A percentile compares a stretch with the other conserved stretches of the same genome.
Conservation (phyloP, 2,797 vertebrate genomes). For the Sebastolobus alascanus region DNA sequence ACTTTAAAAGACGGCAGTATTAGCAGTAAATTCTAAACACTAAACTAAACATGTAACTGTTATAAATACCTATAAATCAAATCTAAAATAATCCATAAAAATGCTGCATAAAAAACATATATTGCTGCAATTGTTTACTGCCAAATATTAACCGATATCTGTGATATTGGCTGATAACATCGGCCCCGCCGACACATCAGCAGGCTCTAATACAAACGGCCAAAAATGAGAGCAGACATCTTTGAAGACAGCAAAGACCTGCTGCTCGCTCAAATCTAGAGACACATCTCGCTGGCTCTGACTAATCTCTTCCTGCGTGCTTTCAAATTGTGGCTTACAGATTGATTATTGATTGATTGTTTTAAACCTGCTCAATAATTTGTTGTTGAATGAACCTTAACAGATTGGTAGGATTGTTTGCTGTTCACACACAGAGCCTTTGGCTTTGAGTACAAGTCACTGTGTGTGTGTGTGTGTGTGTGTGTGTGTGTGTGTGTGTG, state of each 20-base stretch:
- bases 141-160: not conserved
- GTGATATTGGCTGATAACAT: not conserved
- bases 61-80: not conserved
- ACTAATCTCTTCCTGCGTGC: not conserved
- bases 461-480: slow-evolving; percentile 3
- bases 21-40: not conserved
- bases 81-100: not conserved
- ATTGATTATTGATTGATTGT: slow-evolving; percentile 38
- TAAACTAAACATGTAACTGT: not conserved
- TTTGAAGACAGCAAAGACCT: not conserved
- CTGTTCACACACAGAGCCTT: slow-evolving; percentile 7
- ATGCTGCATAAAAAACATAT: not conserved
- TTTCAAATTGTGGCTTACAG: not conserved
- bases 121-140: not conserved
- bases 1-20: not conserved
- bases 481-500: slow-evolving; percentile 19
- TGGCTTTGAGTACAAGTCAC: slow-evolving; percentile 14
- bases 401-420: slow-evolving; percentile 9
- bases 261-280: not conserved
- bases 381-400: slow-evolving; percentile 28
- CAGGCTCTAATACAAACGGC: not conserved
- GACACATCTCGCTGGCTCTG: not conserved
- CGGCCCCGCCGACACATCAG: slow-evolving; percentile 7
- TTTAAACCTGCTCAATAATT: slow-evolving; percentile 24
- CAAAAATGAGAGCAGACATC: slow-evolving; percentile 6